These are phyloP conservation scores for Imbricaverruca yamaguchii DNA, from an alignment of 2,888 invertebrate species.

Conservation along the genomic window DNA sequence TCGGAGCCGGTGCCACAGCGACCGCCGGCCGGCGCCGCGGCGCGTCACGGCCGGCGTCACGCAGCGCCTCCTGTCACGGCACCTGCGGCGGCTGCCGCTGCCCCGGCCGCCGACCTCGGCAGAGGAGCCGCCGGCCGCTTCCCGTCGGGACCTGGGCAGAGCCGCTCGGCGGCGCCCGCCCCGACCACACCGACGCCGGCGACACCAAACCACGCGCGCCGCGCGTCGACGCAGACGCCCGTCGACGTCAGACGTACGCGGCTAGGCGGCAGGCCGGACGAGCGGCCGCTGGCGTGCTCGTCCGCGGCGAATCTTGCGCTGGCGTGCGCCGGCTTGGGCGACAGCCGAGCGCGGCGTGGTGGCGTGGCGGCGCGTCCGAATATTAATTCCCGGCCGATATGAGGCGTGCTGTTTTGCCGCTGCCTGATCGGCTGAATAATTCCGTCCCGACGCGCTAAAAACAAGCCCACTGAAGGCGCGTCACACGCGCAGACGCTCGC, in stretches of 20 bases:
- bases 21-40: not conserved
- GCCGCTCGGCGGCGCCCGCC: not conserved
- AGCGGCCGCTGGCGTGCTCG: not conserved
- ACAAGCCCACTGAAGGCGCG: not conserved
- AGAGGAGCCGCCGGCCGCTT: not conserved
- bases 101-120: too few species aligned
- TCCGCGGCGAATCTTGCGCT: not conserved
- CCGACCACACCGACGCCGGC: not conserved
- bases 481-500: not conserved
- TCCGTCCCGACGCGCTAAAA: not conserved
- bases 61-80: not conserved
- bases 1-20: not conserved
- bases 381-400: constrained; percentile 3
- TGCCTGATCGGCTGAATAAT: not conserved
- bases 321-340: not conserved
- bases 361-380: not conserved
- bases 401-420: not conserved
- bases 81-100: too few species aligned
- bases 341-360: not conserved
- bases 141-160: not conserved
- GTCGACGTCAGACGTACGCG: not conserved
- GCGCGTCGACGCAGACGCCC: not conserved
- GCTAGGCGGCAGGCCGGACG: not conserved
- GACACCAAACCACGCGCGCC: not conserved
- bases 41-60: not conserved